These are phyloP conservation scores for Caenorhabditis sinica DNA, from an alignment of 2,888 invertebrate species.

Conservation along the genomic window DNA sequence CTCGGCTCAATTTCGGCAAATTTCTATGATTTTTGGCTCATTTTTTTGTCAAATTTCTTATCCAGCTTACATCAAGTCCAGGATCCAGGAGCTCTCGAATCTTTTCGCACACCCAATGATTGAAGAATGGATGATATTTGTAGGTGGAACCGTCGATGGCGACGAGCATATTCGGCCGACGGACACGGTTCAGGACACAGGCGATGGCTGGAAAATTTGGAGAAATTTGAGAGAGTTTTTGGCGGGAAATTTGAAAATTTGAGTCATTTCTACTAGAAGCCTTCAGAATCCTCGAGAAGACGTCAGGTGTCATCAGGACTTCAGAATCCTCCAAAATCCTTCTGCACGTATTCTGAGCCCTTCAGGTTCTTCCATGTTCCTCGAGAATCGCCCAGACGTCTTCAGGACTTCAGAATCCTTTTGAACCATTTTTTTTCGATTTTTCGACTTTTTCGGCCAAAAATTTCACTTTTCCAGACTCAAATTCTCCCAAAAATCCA, in stretches of 20 bases:
- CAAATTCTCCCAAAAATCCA: neutral
- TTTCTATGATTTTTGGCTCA: neutral
- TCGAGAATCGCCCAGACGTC: neutral
- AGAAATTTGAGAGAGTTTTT: too few species aligned
- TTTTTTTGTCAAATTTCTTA: neutral
- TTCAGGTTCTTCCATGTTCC: too few species aligned
- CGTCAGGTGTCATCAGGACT: too few species aligned
- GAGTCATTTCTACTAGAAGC: neutral
- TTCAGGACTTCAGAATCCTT: neutral
- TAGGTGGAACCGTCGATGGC: conserved; percentile 98
- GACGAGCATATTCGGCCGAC: conserved; percentile 89
- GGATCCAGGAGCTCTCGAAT: conserved; percentile 86
- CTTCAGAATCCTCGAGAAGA: too few species aligned
- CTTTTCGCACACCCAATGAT: conserved; percentile 94
- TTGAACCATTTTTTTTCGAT: neutral
- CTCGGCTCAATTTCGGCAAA: neutral
- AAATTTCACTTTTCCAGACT: neutral
- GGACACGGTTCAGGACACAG: conserved; percentile 92
- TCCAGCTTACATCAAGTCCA: conserved; percentile 85
- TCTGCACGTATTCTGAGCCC: too few species aligned
- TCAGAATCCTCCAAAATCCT: too few species aligned
- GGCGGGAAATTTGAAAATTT: conserved; percentile 29
- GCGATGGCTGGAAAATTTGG: conserved; percentile 86
- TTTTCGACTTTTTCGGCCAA: neutral
- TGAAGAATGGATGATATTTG: conserved; percentile 95